Evolutionary conservation across 2,888 invertebrate species (phyloP), one percentile per base, ranked within the genome.

Genomic region (Ditylenchus weischeri): DNA sequence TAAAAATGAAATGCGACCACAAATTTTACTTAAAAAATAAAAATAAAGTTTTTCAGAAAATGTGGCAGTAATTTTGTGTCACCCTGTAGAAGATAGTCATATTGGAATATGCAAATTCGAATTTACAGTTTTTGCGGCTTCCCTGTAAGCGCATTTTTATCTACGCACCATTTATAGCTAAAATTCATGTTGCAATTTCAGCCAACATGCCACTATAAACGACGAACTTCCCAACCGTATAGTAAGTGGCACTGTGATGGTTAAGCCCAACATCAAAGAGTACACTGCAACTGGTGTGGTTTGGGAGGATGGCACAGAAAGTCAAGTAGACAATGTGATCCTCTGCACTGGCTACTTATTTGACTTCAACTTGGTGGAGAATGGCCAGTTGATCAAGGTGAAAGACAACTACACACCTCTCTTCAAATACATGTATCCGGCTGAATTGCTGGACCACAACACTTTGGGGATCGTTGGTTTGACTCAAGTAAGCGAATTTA

Each of bases 211-310:
- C 69, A 76, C 77, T 0, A 71, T 86, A 67, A 85, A 85, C 69
- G 86, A 86, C 73, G 85, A 85, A 57, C 78, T 86, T 8, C 85
- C 85, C 0, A 83, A 84, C 67, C 80, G 85, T 48, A 84, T 86
- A 49, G 78, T 84, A 71, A 82, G 78, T 35, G 77, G 77, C 1
- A 75, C 69, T 8, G 72, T 79, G 19, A 61, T 66, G n/a, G 69
- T 77, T 19, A 76, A 76, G 66, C 76, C 78, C 43, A 72, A 71
- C 66, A 78, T 78, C 64, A 54, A 51, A 36, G 57, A 62, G 19
- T 78, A 77, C 70, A 71, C 72, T 0, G 74, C 73, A 29, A 73
- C 61, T 23, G 69, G 68, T 50, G 50, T 50, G 18, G 50, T 50
- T 69, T 74, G 21, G 57, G 72, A 23, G 72, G 73, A 3, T 72